A percentile compares a stretch with the other conserved stretches of the same genome.
Conservation (phyloP, 2,113 vertebrate species). For the Setophaga coronata region DNA sequence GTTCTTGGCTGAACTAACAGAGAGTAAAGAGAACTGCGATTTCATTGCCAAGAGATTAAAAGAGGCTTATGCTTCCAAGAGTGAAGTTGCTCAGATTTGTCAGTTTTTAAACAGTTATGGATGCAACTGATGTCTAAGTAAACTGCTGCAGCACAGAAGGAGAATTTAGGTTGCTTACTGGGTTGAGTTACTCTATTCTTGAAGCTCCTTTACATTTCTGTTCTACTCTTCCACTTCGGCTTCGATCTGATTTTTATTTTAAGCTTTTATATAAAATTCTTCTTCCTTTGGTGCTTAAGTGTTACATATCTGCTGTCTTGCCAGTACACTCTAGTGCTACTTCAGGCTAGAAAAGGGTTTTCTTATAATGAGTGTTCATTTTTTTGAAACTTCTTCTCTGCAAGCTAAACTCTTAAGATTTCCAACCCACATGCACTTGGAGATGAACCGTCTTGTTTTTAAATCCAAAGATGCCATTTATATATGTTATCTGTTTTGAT, state of each 20-base stretch:
- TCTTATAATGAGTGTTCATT: background rate
- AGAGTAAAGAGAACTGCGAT: background rate
- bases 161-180: background rate
- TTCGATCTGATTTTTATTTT: constrained; percentile 14
- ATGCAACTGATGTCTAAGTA: constrained; percentile 1
- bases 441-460: background rate
- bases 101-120: constrained; percentile 23
- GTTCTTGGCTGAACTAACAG: constrained; percentile 40
- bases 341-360: background rate
- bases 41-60: constrained; percentile 40
- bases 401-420: background rate
- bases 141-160: constrained; percentile 13
- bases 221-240: background rate
- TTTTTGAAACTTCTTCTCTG: background rate
- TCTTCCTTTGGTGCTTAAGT: background rate
- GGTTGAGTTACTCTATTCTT: background rate
- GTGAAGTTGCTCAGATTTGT: constrained; percentile 36
- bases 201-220: background rate
- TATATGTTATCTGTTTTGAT: background rate
- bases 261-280: background rate
- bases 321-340: background rate
- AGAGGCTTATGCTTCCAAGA: constrained; percentile 39
- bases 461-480: background rate
- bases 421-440: background rate
- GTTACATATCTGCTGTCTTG: background rate